Evolutionary conservation across 2,888 invertebrate genomes (phyloP).

Genomic region (Horisme vitalbata): DNA sequence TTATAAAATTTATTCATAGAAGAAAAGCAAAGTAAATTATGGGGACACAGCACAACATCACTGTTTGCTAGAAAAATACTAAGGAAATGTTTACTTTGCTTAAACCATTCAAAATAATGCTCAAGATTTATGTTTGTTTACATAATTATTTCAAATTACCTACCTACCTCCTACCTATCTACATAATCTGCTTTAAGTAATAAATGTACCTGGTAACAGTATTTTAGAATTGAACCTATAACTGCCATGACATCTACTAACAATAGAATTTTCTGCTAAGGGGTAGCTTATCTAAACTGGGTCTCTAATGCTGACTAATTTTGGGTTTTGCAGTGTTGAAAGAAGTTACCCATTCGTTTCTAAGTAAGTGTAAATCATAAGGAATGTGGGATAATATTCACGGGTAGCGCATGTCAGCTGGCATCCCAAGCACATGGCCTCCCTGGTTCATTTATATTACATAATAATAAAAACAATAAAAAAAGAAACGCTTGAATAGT

Average conservation of each 20-base stretch:
- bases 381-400: constrained; percentile 77
- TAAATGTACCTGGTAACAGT: neutral
- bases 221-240: neutral
- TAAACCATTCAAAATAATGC: no score
- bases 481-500: constrained; percentile 37
- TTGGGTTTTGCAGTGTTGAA: constrained; percentile 82
- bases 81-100: no score
- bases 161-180: no score
- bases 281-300: constrained; percentile 61
- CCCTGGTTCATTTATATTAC: constrained; percentile 52
- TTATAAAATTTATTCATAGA: no score
- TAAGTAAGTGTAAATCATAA: constrained; percentile 76
- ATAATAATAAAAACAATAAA: constrained; percentile 32
- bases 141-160: no score
- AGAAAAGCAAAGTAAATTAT: no score
- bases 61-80: no score
- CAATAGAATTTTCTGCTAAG: constrained; percentile 51
- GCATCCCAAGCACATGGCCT: constrained; percentile 72
- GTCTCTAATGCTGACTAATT: constrained; percentile 73
- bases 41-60: no score
- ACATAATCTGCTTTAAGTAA: no score
- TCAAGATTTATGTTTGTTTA: no score
- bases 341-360: constrained; percentile 69
- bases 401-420: constrained; percentile 79
- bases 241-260: constrained; percentile 46